Evolutionary conservation across 2,888 invertebrate genomes (phyloP).

Genomic region (Phlogophora meticulosa): DNA sequence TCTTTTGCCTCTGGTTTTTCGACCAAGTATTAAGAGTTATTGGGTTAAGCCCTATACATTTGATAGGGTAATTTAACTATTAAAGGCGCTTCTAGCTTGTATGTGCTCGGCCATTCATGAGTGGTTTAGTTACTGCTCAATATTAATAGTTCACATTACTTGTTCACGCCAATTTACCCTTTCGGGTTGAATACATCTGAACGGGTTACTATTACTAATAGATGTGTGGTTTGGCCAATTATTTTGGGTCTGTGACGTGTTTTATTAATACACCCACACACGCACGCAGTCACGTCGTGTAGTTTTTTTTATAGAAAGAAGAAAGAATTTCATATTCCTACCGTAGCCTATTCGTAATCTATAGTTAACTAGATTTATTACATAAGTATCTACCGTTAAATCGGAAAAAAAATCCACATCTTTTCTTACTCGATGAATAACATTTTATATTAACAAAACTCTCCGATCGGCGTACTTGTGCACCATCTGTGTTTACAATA

Average conservation of each 20-base stretch:
- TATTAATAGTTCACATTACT: no score
- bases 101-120: not conserved
- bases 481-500: conserved; percentile 11
- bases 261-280: not conserved
- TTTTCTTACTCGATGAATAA: not conserved
- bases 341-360: not conserved
- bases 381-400: not conserved
- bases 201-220: no score
- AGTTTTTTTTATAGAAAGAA: no score
- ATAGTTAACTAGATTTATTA: not conserved
- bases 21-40: conserved; percentile 1
- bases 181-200: no score
- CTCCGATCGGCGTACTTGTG: not conserved
- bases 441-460: conserved; percentile 2
- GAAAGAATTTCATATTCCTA: not conserved
- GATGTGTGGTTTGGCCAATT: conserved; percentile 13
- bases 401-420: not conserved
- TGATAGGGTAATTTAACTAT: not conserved
- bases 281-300: no score
- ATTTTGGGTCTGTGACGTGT: not conserved
- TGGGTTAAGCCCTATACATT: not conserved
- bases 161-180: no score
- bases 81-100: not conserved
- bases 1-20: not conserved
- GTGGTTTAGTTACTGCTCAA: conserved; percentile 2